Conservation (phyloP, 1,140 invertebrate species). For the Hyphantria cunea region DNA sequence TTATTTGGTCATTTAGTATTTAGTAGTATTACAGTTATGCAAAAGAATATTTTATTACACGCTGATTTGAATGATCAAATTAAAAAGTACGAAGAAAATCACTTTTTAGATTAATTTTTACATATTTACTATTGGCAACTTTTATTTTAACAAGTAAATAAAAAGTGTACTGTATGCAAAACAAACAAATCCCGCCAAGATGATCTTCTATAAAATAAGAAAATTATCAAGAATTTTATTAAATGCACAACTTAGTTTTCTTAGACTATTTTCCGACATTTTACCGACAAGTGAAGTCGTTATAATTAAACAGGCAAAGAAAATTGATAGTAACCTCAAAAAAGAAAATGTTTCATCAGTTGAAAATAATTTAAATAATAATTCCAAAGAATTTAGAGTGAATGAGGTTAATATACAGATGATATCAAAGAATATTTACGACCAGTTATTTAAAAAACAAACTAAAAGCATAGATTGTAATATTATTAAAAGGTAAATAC, state of each 20-base stretch:
- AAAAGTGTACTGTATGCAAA: no score
- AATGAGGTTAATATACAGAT: slow-evolving; percentile 94
- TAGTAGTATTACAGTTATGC: no score
- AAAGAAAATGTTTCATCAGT: slow-evolving; percentile 24
- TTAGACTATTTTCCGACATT: slow-evolving; percentile 50
- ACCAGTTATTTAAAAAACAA: slow-evolving; percentile 87
- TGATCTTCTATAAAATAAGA: slow-evolving; percentile 9
- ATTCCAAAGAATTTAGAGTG: slow-evolving; percentile 63
- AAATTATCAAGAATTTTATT: slow-evolving; percentile 14
- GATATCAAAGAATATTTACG: slow-evolving; percentile 89
- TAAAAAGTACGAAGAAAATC: no score
- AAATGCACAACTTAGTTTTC: slow-evolving; percentile 19
- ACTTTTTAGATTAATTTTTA: no score
- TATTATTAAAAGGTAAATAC: slow-evolving; percentile 75
- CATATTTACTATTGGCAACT: no score
- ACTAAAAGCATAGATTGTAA: slow-evolving; percentile 51
- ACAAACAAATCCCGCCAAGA: slow-evolving; percentile 8
- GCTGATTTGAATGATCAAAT: no score
- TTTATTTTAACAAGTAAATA: no score
- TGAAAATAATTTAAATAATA: slow-evolving; percentile 33
- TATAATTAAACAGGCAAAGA: slow-evolving; percentile 48
- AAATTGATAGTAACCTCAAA: slow-evolving; percentile 56
- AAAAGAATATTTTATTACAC: no score
- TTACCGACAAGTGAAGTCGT: slow-evolving; percentile 58
- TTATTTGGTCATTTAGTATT: no score